A percentile compares a stretch with the other conserved stretches of the same genome.
Conservation (phyloP, 2,797 vertebrate genomes). For the Pseudotriccus pelzelni region DNA sequence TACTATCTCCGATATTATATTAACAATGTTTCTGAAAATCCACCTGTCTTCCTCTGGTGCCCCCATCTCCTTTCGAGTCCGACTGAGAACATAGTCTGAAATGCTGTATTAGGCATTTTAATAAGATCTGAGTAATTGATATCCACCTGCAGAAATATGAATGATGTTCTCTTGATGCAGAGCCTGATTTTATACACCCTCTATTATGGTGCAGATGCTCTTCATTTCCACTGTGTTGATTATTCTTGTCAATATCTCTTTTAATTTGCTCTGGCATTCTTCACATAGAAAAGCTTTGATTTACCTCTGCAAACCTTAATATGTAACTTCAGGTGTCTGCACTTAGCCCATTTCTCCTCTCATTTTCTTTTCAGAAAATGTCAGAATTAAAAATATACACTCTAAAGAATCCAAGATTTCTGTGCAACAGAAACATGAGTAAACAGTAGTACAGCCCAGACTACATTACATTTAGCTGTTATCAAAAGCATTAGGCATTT, state of each 20-base stretch:
- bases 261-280: slow-evolving; percentile 8
- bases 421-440: neutral
- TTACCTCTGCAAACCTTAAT: neutral
- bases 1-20: neutral
- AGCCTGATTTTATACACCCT: neutral
- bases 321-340: neutral
- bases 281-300: neutral
- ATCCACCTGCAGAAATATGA: neutral
- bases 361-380: neutral
- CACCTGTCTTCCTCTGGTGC: neutral
- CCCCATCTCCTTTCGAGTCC: neutral
- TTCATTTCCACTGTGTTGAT: neutral
- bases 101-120: neutral
- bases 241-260: neutral
- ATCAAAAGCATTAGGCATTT: neutral
- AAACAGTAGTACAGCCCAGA: neutral
- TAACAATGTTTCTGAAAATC: neutral
- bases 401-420: neutral
- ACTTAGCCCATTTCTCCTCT: neutral
- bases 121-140: neutral
- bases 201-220: neutral
- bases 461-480: neutral
- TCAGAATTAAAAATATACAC: neutral
- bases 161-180: neutral
- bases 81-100: neutral